Conservation (phyloP, 2,888 invertebrate genomes). For the Rotaria socialis region DNA sequence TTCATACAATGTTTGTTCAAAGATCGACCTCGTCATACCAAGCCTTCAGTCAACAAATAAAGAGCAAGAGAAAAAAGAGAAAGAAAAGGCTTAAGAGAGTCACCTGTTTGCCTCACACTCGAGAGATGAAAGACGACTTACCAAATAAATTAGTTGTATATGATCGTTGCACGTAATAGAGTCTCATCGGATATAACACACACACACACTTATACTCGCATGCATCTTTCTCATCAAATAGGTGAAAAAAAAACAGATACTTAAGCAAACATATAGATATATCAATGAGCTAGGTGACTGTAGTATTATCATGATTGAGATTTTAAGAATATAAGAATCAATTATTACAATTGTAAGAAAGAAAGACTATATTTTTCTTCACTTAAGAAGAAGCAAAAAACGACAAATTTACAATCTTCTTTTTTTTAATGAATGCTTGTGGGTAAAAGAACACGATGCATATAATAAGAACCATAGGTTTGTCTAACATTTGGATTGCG, state of each 20-base stretch:
- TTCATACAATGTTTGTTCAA: background rate
- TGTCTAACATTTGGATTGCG: slow-evolving; percentile 31
- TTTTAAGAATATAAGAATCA: slow-evolving; percentile 20
- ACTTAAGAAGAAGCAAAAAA: slow-evolving; percentile 11
- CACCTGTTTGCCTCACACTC: slow-evolving; percentile 17
- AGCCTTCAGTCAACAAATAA: slow-evolving; percentile 25
- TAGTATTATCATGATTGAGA: background rate
- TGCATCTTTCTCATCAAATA: background rate
- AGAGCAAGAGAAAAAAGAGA: background rate
- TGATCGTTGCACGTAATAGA: slow-evolving; percentile 19
- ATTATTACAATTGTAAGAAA: background rate
- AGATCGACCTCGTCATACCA: slow-evolving; percentile 20
- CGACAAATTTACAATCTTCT: slow-evolving; percentile 20
- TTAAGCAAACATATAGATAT: background rate
- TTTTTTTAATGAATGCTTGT: slow-evolving; percentile 1
- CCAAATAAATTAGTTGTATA: slow-evolving; percentile 10
- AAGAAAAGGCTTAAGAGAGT: slow-evolving; percentile 11
- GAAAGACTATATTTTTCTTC: slow-evolving; percentile 18
- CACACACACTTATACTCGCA: background rate
- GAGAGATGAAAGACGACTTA: slow-evolving; percentile 26
- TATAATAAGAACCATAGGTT: slow-evolving; percentile 34
- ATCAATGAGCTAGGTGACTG: background rate
- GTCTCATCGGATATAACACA: background rate
- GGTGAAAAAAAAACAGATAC: slow-evolving; percentile 4
- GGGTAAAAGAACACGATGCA: slow-evolving; percentile 12